Evolutionary conservation across 2,888 invertebrate species (phyloP), one percentile per base, ranked within the genome.

Genomic region (Blastobasis adustella): DNA sequence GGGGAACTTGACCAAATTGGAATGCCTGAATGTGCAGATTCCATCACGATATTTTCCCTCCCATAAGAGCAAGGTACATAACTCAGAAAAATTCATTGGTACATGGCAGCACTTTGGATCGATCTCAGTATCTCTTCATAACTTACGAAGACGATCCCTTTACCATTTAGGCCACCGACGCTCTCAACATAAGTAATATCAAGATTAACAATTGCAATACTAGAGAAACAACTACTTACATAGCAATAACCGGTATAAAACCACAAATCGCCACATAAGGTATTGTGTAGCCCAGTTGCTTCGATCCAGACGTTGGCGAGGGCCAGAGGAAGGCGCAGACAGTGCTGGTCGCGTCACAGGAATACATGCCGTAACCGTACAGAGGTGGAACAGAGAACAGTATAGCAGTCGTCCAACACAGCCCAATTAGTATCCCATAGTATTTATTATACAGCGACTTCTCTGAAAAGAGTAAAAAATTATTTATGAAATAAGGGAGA

Each of bases 311-410:
- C 46, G 67, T 61, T 3, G 62, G 51, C 2, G 86, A 75, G 5
- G 89, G 84, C 90, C 90, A 90, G 40, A 86, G 71, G 40, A 88
- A 71, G 1, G 86, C 74, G 61, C 90, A 90, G 6, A 72, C 63
- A 5, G 89, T 87, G 7, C 88, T 86, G 4, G 86, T 89, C 4
- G 84, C 65, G 58, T 90, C 90, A 63, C 90, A 90, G 10, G 85
- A 81, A 58, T 86, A 90, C 47, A 77, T 61, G 43, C 90, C 90
- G 57, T 86, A 89, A 1, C 87, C 86, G 55, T 86, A 86, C 7
- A 90, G 64, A 0, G 90, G 90, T 1, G 89, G 89, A 5, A 76
- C 76, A 1, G 90, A 77, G 55, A 89, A 88, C 47, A 82, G 61
- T 43, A 76, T 62, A 5, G 89, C 74, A 46, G 71, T 74, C 10